Conservation (phyloP, 2,113 vertebrate species). For the Sylvietta virens region DNA sequence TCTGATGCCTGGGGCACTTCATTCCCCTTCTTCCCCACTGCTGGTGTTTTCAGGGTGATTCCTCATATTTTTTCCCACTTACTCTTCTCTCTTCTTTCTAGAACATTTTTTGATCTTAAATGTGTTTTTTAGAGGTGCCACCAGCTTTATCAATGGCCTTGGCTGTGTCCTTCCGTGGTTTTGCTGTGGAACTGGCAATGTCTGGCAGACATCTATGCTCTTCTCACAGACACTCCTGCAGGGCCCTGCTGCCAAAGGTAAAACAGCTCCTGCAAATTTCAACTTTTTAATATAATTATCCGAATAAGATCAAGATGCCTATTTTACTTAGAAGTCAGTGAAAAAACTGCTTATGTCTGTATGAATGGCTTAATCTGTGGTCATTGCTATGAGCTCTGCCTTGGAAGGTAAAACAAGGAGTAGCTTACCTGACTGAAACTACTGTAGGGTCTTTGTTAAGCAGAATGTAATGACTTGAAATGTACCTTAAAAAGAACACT, state of each 20-base stretch:
- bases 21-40: accelerated
- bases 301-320: background rate
- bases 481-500: background rate
- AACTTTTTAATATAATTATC: background rate
- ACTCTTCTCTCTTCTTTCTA: background rate
- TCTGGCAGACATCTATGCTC: background rate
- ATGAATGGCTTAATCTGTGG: background rate
- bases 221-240: background rate
- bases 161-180: background rate
- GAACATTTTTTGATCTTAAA: background rate
- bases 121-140: background rate
- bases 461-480: background rate
- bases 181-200: background rate
- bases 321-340: background rate
- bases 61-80: accelerated
- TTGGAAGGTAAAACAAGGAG: background rate
- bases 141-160: background rate
- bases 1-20: background rate
- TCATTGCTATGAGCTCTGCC: background rate
- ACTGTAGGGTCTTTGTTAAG: background rate
- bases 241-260: accelerated
- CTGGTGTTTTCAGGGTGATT: background rate
- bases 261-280: background rate
- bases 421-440: background rate
- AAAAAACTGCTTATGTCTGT: background rate